Percentiles rank a stretch among this genome's conserved stretches.
These are phyloP conservation scores for Hybos culiciformis DNA, from an alignment of 2,888 invertebrate genomes.

Conservation along the genomic window DNA sequence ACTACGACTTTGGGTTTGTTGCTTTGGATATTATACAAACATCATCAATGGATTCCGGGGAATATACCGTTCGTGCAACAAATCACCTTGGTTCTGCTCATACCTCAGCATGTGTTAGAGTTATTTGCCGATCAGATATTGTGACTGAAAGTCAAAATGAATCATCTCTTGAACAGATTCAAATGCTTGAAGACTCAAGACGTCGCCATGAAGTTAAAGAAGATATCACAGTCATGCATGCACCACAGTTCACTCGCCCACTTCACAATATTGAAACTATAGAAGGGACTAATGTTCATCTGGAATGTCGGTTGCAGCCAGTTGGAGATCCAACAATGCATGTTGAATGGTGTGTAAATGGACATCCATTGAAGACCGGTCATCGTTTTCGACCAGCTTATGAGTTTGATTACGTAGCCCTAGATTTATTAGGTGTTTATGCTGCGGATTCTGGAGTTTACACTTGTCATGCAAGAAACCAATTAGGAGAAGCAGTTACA, in stretches of 20 bases:
- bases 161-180: constrained; percentile 82
- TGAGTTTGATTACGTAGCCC: constrained; percentile 93
- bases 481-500: constrained; percentile 86
- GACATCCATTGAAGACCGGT: constrained; percentile 79
- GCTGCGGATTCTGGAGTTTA: constrained; percentile 96
- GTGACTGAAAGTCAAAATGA: constrained; percentile 85
- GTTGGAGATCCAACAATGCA: constrained; percentile 84
- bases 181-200: constrained; percentile 71
- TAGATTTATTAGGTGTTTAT: constrained; percentile 91
- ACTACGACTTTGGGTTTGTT: constrained; percentile 95
- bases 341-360: constrained; percentile 95
- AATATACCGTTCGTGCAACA: constrained; percentile 86
- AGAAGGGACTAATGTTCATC: constrained; percentile 81
- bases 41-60: constrained; percentile 86
- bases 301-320: constrained; percentile 82
- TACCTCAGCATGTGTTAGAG: constrained; percentile 78
- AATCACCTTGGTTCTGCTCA: constrained; percentile 89
- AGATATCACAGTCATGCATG: constrained; percentile 70
- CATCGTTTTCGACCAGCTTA: constrained; percentile 90
- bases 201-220: constrained; percentile 58
- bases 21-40: constrained; percentile 90
- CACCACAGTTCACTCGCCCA: constrained; percentile 76
- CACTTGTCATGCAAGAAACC: constrained; percentile 88
- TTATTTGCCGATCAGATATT: constrained; percentile 67
- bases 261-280: constrained; percentile 81